phyloP scores from a whole-genome alignment of 2,113 vertebrate species.

The Phyllostomus discolor region DNA sequence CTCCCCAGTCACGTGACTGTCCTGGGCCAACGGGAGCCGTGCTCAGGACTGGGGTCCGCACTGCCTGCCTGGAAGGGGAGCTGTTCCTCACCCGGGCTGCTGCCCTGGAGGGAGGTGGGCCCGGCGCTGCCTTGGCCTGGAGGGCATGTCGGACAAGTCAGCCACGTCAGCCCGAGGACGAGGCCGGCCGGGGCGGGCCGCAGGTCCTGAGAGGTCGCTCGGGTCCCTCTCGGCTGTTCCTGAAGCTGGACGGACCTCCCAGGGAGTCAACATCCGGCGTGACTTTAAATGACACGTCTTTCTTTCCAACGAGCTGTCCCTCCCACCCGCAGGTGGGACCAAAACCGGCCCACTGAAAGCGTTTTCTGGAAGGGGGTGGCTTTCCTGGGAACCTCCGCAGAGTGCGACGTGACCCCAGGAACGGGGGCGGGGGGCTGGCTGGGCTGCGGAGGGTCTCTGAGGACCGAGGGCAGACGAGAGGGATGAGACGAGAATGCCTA shows the following conservation, averaged over 20 bases:
- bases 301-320: background rate
- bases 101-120: background rate
- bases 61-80: background rate
- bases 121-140: background rate
- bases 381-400: background rate
- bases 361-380: background rate
- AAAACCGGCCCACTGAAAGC: background rate
- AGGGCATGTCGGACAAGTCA: background rate
- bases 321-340: background rate
- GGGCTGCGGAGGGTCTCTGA: background rate
- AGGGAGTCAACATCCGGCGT: background rate
- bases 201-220: background rate
- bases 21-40: background rate
- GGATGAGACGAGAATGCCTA: conserved; percentile 8
- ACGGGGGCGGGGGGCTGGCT: background rate
- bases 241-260: background rate
- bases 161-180: background rate
- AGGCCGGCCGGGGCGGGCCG: background rate
- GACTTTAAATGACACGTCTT: background rate
- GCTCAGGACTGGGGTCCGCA: background rate
- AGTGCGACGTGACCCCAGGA: background rate
- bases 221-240: background rate
- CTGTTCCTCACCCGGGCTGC: background rate
- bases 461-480: conserved; percentile 27
- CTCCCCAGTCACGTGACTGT: background rate